Evolutionary conservation across 2,888 invertebrate genomes (phyloP).

Genomic region (Cyclophora punctaria): DNA sequence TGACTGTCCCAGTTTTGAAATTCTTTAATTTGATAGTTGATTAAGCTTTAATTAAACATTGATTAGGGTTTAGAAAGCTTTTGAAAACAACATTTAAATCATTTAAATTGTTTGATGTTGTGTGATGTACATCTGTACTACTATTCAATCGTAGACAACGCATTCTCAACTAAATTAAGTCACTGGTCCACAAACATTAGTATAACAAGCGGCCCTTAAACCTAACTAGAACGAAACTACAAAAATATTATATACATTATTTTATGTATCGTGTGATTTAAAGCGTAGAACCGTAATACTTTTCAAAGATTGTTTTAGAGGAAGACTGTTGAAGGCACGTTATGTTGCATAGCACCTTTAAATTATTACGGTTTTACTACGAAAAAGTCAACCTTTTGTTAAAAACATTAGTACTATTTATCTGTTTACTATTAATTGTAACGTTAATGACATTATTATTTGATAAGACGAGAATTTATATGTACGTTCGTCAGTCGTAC

Average conservation of each 20-base stretch:
- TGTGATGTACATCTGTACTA: no score
- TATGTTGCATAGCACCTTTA: conserved; percentile 45
- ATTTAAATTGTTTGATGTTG: no score
- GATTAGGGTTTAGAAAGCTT: neutral
- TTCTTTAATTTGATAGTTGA: no score
- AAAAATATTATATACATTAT: conserved; percentile 27
- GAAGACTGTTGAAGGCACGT: conserved; percentile 62
- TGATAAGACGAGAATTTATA: no score
- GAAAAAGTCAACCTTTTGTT: no score
- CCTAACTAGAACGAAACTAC: conserved; percentile 4
- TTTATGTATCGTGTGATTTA: conserved; percentile 55
- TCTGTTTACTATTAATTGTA: no score
- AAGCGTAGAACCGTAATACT: conserved; percentile 71
- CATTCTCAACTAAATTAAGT: conserved; percentile 15
- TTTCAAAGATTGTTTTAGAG: conserved; percentile 44
- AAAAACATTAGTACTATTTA: no score
- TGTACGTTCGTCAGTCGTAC: no score
- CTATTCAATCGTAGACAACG: no score
- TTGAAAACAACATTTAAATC: no score
- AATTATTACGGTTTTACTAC: conserved; percentile 10
- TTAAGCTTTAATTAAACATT: neutral
- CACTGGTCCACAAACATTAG: conserved; percentile 37
- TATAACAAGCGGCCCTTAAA: conserved; percentile 31
- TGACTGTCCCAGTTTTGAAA: no score
- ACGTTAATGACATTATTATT: no score